Evolutionary conservation across 1,140 invertebrate species (phyloP), one percentile per base, ranked within the genome.

Genomic region (Phymastichus coffea): DNA sequence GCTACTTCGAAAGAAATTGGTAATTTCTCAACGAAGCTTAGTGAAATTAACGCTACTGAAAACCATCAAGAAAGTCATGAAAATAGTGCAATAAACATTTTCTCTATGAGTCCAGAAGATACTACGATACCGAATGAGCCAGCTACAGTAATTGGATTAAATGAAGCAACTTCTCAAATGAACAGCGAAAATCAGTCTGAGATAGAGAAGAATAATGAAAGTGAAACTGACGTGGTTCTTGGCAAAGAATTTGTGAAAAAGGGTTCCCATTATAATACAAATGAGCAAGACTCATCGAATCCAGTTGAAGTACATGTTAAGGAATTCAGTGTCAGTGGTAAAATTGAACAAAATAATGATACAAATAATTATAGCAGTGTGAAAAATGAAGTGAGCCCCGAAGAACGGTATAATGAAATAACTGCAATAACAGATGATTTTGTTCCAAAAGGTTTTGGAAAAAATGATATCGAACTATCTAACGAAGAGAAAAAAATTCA

Each of bases 171-270:
- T 15, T 14, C 52, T 3, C 65, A 73, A 22, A 8, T 20, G 0
- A 22, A 43, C 4, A 65, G 71, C 4, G 68, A 75, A 26, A 72
- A 70, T 47, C 55, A 68, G 20, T 15, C 26, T 20, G 70, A 12
- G 2, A 57, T 40, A 15, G 56, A 57, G 33, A 41, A n/a, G n/a
- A n/a, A n/a, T n/a, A n/a, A n/a, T n/a, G n/a, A n/a, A n/a, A n/a
- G n/a, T n/a, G n/a, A n/a, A n/a, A n/a, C n/a, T n/a, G n/a, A n/a
- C n/a, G n/a, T n/a, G 30, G 46, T 35, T 23, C 20, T 35, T n/a
- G 17, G 20, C 9, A 1, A 41, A 76, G 9, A 80, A 85, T 63
- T 86, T 86, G 84, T 85, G 83, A 57, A 57, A 15, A 79, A 78
- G 52, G 69, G 69, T 1, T 76, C 77, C 2, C 67, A 76, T 30